Conservation (phyloP, 2,797 vertebrate species). For the Pseudochirops corinnae region DNA sequence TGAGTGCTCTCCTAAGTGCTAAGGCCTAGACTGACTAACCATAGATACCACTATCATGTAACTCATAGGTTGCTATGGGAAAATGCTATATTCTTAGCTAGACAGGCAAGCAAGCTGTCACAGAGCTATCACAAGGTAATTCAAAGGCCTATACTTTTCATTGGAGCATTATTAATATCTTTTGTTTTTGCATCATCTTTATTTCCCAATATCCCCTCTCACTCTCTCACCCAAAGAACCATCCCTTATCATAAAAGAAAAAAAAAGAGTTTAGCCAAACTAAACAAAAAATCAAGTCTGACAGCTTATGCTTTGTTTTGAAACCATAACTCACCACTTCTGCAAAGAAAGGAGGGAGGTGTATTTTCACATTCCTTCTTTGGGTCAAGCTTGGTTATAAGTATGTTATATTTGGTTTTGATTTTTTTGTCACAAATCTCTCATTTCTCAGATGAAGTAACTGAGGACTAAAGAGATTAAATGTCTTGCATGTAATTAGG, state of each 20-base stretch:
- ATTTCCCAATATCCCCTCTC: neutral
- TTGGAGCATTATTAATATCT: neutral
- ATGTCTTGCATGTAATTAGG: neutral
- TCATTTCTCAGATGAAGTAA: neutral
- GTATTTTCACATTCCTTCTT: neutral
- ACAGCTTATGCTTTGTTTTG: neutral
- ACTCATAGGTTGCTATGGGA: fast-evolving
- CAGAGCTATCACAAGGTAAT: neutral
- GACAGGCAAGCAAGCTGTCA: neutral
- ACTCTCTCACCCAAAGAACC: neutral
- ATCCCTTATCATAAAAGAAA: neutral
- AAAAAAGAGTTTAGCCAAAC: neutral
- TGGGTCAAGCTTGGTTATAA: neutral
- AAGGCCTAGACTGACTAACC: neutral
- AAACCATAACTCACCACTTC: neutral
- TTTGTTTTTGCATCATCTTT: neutral
- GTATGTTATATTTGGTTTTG: neutral
- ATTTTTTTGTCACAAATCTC: neutral
- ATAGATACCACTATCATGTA: neutral
- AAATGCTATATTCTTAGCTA: neutral
- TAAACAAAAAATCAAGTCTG: neutral
- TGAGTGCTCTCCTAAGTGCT: neutral
- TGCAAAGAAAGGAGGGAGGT: neutral
- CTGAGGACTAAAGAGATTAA: neutral
- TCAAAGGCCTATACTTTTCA: neutral